These are phyloP conservation scores for Myrmecophaga tridactyla DNA, from an alignment of 2,113 vertebrate species.

Conservation along the genomic window DNA sequence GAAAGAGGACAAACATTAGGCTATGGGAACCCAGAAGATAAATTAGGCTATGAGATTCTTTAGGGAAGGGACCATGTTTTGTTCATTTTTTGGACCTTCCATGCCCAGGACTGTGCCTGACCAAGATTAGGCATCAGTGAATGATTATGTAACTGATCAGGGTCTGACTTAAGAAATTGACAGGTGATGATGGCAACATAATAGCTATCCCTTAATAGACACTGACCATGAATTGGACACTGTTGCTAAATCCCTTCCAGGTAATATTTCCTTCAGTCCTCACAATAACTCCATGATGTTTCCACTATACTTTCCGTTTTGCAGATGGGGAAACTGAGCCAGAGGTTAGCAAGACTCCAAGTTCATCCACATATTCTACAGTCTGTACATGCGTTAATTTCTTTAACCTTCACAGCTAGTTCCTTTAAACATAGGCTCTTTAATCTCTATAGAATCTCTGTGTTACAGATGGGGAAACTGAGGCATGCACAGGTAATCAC, in stretches of 20 bases:
- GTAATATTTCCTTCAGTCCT: neutral
- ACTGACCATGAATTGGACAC: neutral
- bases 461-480: neutral
- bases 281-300: neutral
- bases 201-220: neutral
- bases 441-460: neutral
- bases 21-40: neutral
- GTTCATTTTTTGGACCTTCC: neutral
- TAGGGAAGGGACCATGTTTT: neutral
- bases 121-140: neutral
- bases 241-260: neutral
- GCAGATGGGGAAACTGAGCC: neutral
- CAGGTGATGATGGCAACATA: neutral
- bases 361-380: neutral
- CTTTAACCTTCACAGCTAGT: neutral
- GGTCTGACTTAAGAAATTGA: neutral
- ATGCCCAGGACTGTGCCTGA: no score
- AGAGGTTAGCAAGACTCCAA: neutral
- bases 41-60: neutral
- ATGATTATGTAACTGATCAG: neutral
- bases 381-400: neutral
- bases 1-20: neutral
- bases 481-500: neutral
- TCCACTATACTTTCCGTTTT: neutral
- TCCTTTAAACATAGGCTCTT: neutral